A percentile compares a stretch with the other conserved stretches of the same genome.
Evolutionary conservation across 2,888 invertebrate genomes (phyloP).

Genomic region (Netelia virgata): DNA sequence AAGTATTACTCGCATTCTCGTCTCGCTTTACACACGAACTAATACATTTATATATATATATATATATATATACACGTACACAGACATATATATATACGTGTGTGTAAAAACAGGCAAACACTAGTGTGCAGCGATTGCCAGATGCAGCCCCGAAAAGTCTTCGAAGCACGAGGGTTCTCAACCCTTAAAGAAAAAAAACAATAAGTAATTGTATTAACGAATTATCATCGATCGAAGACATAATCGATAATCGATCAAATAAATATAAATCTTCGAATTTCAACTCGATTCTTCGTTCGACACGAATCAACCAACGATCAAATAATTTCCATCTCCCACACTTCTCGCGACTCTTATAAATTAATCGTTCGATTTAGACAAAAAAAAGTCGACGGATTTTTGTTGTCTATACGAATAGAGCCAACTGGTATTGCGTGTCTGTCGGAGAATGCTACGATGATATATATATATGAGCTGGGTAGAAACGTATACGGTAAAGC

Average conservation of each 20-base stretch:
- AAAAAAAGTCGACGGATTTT: too few relatives aligned
- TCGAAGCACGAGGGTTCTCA: background rate
- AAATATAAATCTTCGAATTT: background rate
- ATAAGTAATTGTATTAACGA: background rate
- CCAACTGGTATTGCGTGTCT: constrained; percentile 45
- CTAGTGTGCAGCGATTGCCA: constrained; percentile 19
- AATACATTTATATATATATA: background rate
- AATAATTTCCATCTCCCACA: too few relatives aligned
- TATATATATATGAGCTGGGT: too few relatives aligned
- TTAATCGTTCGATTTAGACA: too few relatives aligned
- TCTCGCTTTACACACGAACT: background rate
- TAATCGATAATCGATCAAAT: too few relatives aligned
- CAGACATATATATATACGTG: too few relatives aligned
- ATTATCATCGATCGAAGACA: background rate
- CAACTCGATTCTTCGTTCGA: background rate
- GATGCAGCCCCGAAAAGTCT: constrained; percentile 12
- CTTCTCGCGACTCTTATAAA: too few relatives aligned
- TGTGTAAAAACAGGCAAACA: too few relatives aligned
- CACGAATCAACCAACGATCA: too few relatives aligned
- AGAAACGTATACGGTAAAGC: background rate
- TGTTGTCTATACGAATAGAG: background rate
- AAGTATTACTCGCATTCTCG: constrained; percentile 1
- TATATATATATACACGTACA: too few relatives aligned
- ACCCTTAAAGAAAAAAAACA: background rate
- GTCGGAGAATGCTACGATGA: constrained; percentile 55